A percentile compares a stretch with the other conserved stretches of the same genome.
Conservation (phyloP, 2,113 vertebrate species). For the Hydropotes inermis region DNA sequence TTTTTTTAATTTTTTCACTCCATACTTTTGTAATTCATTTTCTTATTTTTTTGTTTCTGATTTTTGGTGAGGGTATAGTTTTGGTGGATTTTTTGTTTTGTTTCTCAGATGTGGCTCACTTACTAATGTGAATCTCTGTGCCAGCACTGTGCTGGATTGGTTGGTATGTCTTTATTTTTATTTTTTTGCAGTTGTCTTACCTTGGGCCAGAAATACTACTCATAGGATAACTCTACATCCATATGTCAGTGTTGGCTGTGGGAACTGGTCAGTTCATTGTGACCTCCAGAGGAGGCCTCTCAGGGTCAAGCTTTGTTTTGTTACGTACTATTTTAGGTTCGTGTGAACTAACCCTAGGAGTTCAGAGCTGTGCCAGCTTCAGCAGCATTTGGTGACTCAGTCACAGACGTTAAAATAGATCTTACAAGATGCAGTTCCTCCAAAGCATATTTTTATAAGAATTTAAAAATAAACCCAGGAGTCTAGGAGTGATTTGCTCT, state of each 20-base stretch:
- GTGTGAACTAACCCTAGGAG: slow-evolving; percentile 51
- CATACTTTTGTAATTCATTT: neutral
- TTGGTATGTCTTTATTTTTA: neutral
- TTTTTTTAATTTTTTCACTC: neutral
- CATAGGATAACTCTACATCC: neutral
- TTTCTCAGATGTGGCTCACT: neutral
- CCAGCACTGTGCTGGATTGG: neutral
- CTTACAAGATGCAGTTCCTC: slow-evolving; percentile 59
- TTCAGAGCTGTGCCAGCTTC: slow-evolving; percentile 41
- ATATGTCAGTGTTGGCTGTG: neutral
- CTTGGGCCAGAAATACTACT: neutral
- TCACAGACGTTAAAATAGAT: slow-evolving; percentile 58
- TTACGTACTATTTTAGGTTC: slow-evolving; percentile 30
- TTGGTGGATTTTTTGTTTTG: neutral
- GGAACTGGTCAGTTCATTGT: slow-evolving; percentile 19
- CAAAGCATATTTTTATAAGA: slow-evolving; percentile 62
- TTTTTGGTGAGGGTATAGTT: neutral
- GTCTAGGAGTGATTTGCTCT: slow-evolving; percentile 37
- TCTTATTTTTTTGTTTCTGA: neutral
- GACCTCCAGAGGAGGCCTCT: neutral
- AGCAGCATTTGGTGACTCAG: slow-evolving; percentile 47
- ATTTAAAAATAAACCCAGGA: slow-evolving; percentile 57
- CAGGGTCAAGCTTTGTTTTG: neutral
- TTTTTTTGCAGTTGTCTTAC: neutral
- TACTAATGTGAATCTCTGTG: neutral